phyloP scores from a whole-genome alignment of 2,797 vertebrate species.

The Mus caroli region DNA sequence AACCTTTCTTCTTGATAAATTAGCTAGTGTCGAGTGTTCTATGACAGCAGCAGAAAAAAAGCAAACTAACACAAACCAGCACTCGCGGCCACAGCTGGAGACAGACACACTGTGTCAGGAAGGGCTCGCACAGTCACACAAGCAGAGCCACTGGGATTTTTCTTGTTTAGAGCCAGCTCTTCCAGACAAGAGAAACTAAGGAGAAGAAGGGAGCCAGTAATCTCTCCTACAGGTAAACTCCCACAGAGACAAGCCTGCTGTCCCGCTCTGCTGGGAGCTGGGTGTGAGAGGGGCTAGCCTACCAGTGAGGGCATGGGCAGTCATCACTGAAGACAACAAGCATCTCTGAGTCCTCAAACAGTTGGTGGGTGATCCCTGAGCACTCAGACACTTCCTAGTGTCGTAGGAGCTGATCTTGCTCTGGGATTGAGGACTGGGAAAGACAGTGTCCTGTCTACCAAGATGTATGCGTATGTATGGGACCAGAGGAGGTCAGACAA shows the following conservation, averaged over 20 bases:
- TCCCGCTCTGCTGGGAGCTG: neutral
- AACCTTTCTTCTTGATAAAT: neutral
- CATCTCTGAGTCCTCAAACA: neutral
- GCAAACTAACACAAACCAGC: neutral
- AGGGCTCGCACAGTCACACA: neutral
- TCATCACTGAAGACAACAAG: no score
- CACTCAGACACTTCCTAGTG: neutral
- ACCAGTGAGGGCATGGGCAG: neutral
- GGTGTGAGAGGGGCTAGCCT: neutral
- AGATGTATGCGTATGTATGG: neutral
- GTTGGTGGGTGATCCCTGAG: neutral
- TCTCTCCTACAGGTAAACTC: neutral
- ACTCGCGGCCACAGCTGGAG: accelerated
- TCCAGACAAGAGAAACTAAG: neutral
- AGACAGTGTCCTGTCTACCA: neutral
- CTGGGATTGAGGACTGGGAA: neutral
- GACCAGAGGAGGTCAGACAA: neutral
- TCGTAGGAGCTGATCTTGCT: neutral
- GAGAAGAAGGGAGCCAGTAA: neutral
- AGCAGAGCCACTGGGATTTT: neutral
- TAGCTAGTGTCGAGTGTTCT: neutral
- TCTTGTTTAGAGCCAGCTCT: neutral
- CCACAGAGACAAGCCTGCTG: neutral
- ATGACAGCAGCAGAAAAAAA: neutral
- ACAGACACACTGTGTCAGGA: no score